These are phyloP conservation scores for Eremophila alpestris DNA, from an alignment of 2,797 vertebrate species.

Conservation along the genomic window DNA sequence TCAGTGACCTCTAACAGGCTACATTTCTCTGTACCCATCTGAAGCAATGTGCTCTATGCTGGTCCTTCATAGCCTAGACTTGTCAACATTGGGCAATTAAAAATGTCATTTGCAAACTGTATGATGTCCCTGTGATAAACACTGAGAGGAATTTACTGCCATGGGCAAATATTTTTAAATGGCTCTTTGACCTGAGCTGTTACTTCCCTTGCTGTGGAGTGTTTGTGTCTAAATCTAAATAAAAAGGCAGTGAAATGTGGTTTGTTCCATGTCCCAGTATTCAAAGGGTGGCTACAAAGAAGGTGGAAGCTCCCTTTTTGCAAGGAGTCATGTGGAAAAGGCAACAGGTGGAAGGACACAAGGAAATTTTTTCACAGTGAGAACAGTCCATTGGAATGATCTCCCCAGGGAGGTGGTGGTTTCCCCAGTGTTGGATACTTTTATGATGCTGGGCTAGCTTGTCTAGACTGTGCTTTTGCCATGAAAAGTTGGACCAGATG, in stretches of 20 bases:
- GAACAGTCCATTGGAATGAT: background rate
- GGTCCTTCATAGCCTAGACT: background rate
- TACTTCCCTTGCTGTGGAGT: background rate
- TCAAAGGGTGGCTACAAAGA: background rate
- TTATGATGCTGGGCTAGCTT: background rate
- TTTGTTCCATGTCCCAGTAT: background rate
- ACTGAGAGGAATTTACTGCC: background rate
- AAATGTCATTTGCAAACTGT: conserved; percentile 5
- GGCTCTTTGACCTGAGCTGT: background rate
- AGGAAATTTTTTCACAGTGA: background rate
- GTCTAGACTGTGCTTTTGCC: background rate
- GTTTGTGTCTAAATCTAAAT: background rate
- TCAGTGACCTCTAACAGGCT: background rate
- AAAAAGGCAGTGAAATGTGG: background rate
- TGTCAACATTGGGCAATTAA: background rate
- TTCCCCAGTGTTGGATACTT: background rate
- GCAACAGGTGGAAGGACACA: background rate
- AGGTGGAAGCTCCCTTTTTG: background rate
- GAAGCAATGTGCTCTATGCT: background rate
- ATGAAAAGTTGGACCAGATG: background rate
- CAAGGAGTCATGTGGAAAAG: fast-evolving
- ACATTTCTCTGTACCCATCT: background rate
- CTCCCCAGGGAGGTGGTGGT: background rate
- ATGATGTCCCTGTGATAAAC: background rate
- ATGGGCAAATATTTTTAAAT: background rate